These are phyloP conservation scores for Nomada fucata DNA, from an alignment of 2,888 invertebrate species.

Conservation along the genomic window DNA sequence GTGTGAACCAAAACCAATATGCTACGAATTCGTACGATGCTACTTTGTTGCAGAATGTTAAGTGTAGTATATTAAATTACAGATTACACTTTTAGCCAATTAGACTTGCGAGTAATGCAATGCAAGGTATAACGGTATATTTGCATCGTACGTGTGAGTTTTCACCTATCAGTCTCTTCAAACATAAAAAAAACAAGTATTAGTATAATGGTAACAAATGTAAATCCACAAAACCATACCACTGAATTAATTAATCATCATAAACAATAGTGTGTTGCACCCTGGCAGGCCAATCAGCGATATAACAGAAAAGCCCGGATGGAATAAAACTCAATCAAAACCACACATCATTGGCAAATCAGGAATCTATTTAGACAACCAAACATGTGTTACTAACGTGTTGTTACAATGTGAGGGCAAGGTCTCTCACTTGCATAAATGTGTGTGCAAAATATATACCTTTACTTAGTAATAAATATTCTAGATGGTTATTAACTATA, in stretches of 20 bases:
- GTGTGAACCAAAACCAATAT: background rate
- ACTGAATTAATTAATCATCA: constrained; percentile 63
- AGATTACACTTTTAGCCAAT: constrained; percentile 1
- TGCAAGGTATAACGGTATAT: background rate
- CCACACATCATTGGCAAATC: constrained; percentile 66
- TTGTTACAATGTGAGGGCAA: background rate
- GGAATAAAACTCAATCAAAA: constrained; percentile 64
- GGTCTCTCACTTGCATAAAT: background rate
- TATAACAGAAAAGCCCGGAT: constrained; percentile 64
- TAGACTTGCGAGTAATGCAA: background rate
- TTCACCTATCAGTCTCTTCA: constrained; percentile 52
- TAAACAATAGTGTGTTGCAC: constrained; percentile 63
- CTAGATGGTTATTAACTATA: background rate
- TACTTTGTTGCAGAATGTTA: background rate
- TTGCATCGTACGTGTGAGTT: background rate
- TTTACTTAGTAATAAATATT: background rate
- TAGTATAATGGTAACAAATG: background rate
- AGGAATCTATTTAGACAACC: constrained; percentile 66
- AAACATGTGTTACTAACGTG: constrained; percentile 61
- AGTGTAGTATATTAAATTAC: too few relatives aligned
- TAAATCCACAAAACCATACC: constrained; percentile 62
- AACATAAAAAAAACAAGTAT: constrained; percentile 31
- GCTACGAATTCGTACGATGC: background rate
- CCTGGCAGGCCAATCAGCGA: constrained; percentile 65
- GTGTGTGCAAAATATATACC: background rate